Evolutionary conservation across 2,888 invertebrate species (phyloP).

Genomic region (Endomychus coccineus): DNA sequence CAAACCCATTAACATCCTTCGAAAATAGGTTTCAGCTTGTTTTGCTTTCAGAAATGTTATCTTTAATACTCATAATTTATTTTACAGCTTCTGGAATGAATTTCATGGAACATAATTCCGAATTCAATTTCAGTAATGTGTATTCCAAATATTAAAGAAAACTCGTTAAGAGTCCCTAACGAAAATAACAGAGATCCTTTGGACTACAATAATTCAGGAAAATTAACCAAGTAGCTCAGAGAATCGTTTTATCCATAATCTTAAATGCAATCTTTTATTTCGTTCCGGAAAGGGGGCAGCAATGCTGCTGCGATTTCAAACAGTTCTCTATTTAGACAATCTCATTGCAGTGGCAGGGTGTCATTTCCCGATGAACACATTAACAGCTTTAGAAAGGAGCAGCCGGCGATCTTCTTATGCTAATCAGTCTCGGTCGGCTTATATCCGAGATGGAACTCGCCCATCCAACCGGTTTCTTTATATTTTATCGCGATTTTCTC

Average conservation of each 20-base stretch:
- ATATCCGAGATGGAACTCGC: constrained; percentile 28
- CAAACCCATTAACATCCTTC: too few relatives aligned
- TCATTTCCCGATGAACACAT: constrained; percentile 36
- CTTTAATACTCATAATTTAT: too few relatives aligned
- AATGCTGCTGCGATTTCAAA: too few relatives aligned
- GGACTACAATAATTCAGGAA: constrained; percentile 36
- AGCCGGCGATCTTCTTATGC: constrained; percentile 35
- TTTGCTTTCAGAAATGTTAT: too few relatives aligned
- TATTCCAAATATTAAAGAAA: too few relatives aligned
- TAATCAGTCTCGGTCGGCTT: constrained; percentile 34
- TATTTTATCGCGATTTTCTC: constrained; percentile 25
- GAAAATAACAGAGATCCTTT: constrained; percentile 29
- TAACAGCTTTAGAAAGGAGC: constrained; percentile 33
- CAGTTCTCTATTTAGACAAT: constrained; percentile 16
- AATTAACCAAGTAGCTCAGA: constrained; percentile 34
- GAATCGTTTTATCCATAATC: constrained; percentile 35
- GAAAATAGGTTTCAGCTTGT: too few relatives aligned
- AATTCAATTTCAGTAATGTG: too few relatives aligned
- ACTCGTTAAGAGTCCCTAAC: constrained; percentile 18
- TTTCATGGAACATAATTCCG: too few relatives aligned
- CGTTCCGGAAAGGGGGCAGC: constrained; percentile 28
- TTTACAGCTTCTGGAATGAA: too few relatives aligned
- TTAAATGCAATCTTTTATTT: constrained; percentile 38
- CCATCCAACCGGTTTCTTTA: constrained; percentile 18
- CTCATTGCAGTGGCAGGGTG: constrained; percentile 19